phyloP scores from a whole-genome alignment of 2,797 vertebrate genomes.

The Danionella dracula region DNA sequence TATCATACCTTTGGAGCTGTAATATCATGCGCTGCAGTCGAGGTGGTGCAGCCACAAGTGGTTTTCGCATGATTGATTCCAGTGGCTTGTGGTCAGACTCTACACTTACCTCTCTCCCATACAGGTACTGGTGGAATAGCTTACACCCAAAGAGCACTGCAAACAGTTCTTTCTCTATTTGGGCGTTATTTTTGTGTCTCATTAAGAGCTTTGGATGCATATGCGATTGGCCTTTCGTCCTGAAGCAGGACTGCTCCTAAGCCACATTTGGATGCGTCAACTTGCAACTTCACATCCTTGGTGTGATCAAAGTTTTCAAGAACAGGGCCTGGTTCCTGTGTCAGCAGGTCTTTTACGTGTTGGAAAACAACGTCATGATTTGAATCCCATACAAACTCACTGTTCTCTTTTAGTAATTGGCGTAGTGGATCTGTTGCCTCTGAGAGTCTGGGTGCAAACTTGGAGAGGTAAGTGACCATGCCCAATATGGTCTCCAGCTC shows the following conservation, averaged over 20 bases:
- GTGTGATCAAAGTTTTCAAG: neutral
- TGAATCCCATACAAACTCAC: neutral
- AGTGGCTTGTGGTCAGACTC: neutral
- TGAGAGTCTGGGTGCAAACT: neutral
- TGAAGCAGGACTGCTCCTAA: neutral
- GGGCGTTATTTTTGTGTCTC: neutral
- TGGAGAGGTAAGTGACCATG: constrained; percentile 7
- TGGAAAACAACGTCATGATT: neutral
- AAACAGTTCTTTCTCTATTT: neutral
- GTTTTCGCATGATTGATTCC: neutral
- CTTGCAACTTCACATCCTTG: neutral
- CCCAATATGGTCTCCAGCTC: neutral
- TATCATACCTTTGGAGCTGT: neutral
- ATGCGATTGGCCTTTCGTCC: neutral
- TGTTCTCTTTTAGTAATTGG: neutral
- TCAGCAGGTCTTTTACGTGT: constrained; percentile 1
- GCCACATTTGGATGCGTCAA: neutral
- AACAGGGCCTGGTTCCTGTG: neutral
- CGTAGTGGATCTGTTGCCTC: neutral
- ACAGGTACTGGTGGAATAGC: neutral
- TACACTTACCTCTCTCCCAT: neutral
- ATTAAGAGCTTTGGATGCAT: neutral
- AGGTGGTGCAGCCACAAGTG: neutral
- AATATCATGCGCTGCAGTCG: neutral
- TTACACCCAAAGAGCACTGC: neutral